Evolutionary conservation across 2,888 invertebrate species (phyloP).

Genomic region (Microdon myrmicae): DNA sequence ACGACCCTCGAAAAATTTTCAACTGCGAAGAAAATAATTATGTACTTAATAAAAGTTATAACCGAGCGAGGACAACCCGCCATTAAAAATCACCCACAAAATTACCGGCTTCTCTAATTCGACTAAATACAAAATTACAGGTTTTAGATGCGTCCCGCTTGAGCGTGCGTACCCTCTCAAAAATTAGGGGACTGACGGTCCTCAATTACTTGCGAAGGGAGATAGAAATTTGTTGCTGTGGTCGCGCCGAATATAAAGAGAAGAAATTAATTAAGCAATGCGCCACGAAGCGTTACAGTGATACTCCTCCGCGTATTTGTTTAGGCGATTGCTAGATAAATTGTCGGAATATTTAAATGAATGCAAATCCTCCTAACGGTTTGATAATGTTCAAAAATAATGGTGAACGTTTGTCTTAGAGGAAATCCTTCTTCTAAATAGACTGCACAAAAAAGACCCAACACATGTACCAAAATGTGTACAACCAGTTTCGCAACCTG

Average conservation of each 20-base stretch:
- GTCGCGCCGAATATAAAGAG: slow-evolving; percentile 5
- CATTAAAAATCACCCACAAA: slow-evolving; percentile 52
- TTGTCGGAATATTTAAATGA: slow-evolving; percentile 46
- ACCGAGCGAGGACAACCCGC: slow-evolving; percentile 45
- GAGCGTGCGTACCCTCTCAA: slow-evolving; percentile 36
- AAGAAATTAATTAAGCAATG: slow-evolving; percentile 48
- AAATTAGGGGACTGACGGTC: slow-evolving; percentile 46
- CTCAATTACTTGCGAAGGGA: slow-evolving; percentile 37
- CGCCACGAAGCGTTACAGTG: slow-evolving; percentile 41
- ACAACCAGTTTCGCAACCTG: no score
- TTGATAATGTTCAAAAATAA: slow-evolving; percentile 34
- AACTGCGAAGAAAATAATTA: slow-evolving; percentile 39
- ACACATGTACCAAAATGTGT: no score
- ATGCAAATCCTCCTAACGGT: slow-evolving; percentile 35
- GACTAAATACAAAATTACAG: slow-evolving; percentile 51
- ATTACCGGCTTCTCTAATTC: slow-evolving; percentile 49
- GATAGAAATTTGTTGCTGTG: slow-evolving; percentile 14
- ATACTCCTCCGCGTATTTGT: slow-evolving; percentile 23
- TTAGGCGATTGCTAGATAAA: slow-evolving; percentile 41
- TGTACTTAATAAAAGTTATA: slow-evolving; percentile 50
- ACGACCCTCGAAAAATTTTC: slow-evolving; percentile 15
- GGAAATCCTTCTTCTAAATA: neutral
- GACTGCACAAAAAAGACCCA: no score
- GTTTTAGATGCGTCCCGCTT: slow-evolving; percentile 49
- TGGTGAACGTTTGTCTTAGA: slow-evolving; percentile 27